Conservation (phyloP, 30 jellyfish, hydroid and myxozoan species). For the Pseudorhiza aurosa region DNA sequence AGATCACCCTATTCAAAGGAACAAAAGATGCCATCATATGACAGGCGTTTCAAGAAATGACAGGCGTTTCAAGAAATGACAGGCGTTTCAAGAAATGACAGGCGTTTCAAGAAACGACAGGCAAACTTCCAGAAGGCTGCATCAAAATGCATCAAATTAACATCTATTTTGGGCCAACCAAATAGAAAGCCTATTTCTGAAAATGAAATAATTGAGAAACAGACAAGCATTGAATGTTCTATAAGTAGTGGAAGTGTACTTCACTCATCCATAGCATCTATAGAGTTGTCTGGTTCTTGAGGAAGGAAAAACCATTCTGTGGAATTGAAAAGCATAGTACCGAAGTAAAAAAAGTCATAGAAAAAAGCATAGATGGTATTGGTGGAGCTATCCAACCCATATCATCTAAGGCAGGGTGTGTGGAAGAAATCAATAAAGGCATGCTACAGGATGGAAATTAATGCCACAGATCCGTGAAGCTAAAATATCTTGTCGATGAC, state of each 20-base stretch:
- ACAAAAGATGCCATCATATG: too few species aligned
- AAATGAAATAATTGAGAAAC: not conserved
- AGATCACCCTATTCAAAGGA: too few species aligned
- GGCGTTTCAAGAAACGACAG: conserved; percentile 14
- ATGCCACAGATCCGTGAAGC: not conserved
- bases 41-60: conserved; percentile 8
- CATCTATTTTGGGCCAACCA: not conserved
- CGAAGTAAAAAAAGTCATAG: not conserved
- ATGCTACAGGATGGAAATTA: not conserved
- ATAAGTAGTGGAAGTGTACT: not conserved
- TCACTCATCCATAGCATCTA: not conserved
- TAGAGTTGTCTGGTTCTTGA: not conserved
- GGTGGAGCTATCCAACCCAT: not conserved
- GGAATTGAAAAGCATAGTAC: not conserved
- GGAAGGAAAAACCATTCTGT: not conserved
- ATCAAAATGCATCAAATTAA: not conserved
- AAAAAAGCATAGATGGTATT: not conserved
- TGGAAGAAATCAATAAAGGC: not conserved
- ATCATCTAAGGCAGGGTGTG: not conserved
- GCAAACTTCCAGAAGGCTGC: not conserved
- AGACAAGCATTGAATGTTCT: not conserved
- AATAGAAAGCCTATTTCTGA: not conserved
- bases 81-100: not conserved
- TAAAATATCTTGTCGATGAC: not conserved
- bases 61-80: conserved; percentile 16